A percentile compares a stretch with the other conserved stretches of the same genome.
Evolutionary conservation across 2,797 vertebrate species (phyloP).

Genomic region (Syngnathus acus): DNA sequence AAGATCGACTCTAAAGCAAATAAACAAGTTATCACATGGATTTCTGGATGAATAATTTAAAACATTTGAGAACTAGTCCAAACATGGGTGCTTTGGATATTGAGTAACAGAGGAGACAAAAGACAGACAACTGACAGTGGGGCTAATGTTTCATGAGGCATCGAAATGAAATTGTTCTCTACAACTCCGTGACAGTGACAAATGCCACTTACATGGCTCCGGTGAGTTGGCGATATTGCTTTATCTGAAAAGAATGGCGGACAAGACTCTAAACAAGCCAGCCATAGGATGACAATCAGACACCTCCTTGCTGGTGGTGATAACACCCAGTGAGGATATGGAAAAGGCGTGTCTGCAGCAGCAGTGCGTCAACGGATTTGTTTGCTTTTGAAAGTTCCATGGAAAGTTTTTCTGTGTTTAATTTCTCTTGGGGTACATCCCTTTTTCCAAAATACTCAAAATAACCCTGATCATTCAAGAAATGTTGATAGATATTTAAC

Average conservation of each 20-base stretch:
- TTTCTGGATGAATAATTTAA: not conserved
- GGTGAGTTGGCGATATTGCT: slow-evolving; percentile 7
- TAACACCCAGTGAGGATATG: slow-evolving; percentile 6
- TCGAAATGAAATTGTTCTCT: not conserved
- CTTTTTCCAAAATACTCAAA: slow-evolving; percentile 14
- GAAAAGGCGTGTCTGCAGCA: slow-evolving; percentile 7
- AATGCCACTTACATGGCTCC: not conserved
- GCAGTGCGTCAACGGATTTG: slow-evolving; percentile 21
- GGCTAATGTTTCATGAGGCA: not conserved
- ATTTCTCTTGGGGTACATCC: slow-evolving; percentile 6
- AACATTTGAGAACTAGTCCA: not conserved
- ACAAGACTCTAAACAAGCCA: not conserved
- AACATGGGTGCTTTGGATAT: not conserved
- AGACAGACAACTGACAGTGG: not conserved
- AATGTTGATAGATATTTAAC: no score
- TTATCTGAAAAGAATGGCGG: slow-evolving; percentile 5
- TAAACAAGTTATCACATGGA: not conserved
- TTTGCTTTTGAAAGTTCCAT: slow-evolving; percentile 31
- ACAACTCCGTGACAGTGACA: not conserved
- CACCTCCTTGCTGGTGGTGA: slow-evolving; percentile 1
- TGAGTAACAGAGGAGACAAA: not conserved
- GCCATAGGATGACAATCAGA: slow-evolving; percentile 1
- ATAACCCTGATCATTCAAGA: no score
- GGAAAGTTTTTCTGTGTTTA: slow-evolving; percentile 33
- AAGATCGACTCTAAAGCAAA: no score